Base-by-base conservation (phyloP, 2,797 vertebrate genomes). In the Hyperoplus immaculatus region DNA sequence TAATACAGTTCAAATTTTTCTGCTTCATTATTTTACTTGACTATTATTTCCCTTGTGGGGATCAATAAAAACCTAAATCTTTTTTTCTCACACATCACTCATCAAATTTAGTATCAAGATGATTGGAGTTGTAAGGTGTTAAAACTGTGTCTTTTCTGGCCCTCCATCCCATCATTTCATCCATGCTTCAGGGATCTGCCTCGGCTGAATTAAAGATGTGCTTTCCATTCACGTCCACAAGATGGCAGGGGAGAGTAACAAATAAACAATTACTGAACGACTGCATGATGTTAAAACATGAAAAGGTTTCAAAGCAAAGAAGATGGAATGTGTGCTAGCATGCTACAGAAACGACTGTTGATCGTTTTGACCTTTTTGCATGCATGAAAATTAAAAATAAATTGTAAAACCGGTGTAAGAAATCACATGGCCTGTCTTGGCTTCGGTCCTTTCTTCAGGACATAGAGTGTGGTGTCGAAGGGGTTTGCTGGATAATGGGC, bases 191-290 rank as follows among this genome's bases (percentile, higher is more conserved):
- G 5, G 12, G 8, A 21, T 14, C 8, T 3, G 4, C 45, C 6
- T 47, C n/a, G 62, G 3, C 46, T 71, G 12, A 72, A 39, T 16
- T 41, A 45, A 8, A 15, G 16, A 9, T 51, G 18, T 78, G 2
- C 42, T 60, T 87, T 47, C 53, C 4, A 42, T 43, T 56, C 5
- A 6, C 2, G 8, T 79, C 87, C 88, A 92, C 85, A 79, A 83
- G 90, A 81, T 85, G 88, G 89, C 64, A 4, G 0, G 15, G 7
- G 41, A 81, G 75, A 82, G 53, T 38, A 49, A 58, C 0, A 61
- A 54, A 61, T 59, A 4, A 4, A 63, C n/a, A 58, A 0, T 5
- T n/a, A 16, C 12, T 6, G 18, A 36, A 8, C 2, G 42, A 9
- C 14, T 21, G 9, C 1, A 11, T 15, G 3, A 8, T 10, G 50